phyloP scores from a whole-genome alignment of 2,797 vertebrate species.

The Knipowitschia caucasica region DNA sequence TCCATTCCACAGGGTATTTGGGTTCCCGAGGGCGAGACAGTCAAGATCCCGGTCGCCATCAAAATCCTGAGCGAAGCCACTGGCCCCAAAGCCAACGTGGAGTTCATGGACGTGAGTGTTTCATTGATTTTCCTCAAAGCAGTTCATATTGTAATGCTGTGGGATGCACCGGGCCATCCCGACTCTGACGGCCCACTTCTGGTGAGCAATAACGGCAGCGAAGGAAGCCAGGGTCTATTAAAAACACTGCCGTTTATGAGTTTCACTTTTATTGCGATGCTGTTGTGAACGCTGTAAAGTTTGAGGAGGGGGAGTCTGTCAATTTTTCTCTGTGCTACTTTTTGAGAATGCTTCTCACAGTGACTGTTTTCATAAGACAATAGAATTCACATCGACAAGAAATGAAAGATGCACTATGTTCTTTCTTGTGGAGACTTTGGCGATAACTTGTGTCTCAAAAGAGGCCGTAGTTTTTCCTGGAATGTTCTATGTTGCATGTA shows the following conservation, averaged over 20 bases:
- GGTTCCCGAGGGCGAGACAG: slow-evolving; percentile 95
- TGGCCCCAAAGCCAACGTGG: slow-evolving; percentile 94
- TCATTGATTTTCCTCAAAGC: background rate
- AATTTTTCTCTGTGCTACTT: slow-evolving; percentile 5
- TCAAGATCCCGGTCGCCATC: slow-evolving; percentile 97
- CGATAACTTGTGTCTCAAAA: no score
- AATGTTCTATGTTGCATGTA: no score
- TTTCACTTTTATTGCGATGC: slow-evolving; percentile 44
- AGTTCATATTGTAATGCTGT: no score
- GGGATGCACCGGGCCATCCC: no score
- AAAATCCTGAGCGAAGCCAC: slow-evolving; percentile 96
- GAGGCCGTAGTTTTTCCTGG: no score
- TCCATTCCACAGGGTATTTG: slow-evolving; percentile 85
- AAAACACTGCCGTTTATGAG: slow-evolving; percentile 59
- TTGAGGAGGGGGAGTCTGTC: slow-evolving; percentile 17
- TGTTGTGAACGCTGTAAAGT: slow-evolving; percentile 10
- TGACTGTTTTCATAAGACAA: no score
- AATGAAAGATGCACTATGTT: no score
- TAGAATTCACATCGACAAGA: no score
- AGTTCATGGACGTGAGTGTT: slow-evolving; percentile 98
- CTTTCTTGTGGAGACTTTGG: no score
- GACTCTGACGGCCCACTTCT: no score
- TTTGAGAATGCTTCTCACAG: background rate
- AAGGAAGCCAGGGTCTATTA: slow-evolving; percentile 50
- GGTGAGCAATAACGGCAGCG: slow-evolving; percentile 45